These are phyloP conservation scores for Melitaea cinxia DNA, from an alignment of 1,140 invertebrate species.

Conservation along the genomic window DNA sequence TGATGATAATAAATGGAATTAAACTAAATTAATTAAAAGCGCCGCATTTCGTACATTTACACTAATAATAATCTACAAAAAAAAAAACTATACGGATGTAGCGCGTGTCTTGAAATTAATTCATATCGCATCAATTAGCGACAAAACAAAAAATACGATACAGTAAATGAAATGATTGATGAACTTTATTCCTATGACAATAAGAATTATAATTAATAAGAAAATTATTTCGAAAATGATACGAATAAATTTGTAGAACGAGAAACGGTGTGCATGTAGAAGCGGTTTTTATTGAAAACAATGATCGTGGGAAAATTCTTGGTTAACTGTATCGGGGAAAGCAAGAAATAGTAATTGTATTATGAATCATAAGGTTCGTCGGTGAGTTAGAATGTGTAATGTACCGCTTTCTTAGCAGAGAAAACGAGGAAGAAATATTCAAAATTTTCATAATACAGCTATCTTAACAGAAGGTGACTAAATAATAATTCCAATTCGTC, in stretches of 20 bases:
- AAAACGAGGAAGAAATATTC: not conserved
- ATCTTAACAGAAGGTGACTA: not conserved
- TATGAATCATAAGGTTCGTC: constrained; percentile 44
- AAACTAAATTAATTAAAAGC: constrained; percentile 6
- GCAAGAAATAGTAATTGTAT: constrained; percentile 55
- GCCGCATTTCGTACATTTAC: constrained; percentile 9
- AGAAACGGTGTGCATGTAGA: constrained; percentile 45
- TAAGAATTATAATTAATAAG: constrained; percentile 24
- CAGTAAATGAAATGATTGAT: not conserved
- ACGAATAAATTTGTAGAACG: constrained; percentile 35
- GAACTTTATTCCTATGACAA: not conserved
- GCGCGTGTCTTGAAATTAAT: constrained; percentile 59
- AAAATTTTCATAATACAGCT: not conserved
- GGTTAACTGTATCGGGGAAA: constrained; percentile 63
- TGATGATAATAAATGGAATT: constrained; percentile 13
- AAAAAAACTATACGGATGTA: constrained; percentile 50
- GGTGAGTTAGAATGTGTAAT: constrained; percentile 15
- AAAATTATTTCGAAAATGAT: constrained; percentile 6
- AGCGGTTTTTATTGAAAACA: constrained; percentile 60
- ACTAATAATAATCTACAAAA: constrained; percentile 32
- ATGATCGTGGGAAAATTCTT: constrained; percentile 71
- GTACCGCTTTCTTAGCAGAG: constrained; percentile 26
- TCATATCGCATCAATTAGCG: constrained; percentile 52
- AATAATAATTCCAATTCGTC: not conserved
- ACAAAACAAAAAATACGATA: constrained; percentile 21